Evolutionary conservation across 2,113 vertebrate genomes (phyloP).

Genomic region (Mixornis gularis): DNA sequence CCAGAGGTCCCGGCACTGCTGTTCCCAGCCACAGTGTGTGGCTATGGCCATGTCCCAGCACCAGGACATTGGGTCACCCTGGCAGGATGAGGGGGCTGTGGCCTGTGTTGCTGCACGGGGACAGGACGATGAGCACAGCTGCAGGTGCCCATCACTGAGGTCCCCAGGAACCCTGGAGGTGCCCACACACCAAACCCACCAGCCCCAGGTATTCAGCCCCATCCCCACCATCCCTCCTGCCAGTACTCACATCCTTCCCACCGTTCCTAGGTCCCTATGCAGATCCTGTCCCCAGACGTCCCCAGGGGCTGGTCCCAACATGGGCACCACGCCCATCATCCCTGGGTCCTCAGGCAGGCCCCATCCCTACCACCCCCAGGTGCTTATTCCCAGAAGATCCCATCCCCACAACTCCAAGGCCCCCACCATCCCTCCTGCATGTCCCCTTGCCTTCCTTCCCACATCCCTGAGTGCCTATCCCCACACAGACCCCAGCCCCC

Average conservation of each 20-base stretch:
- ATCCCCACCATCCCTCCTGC: no score
- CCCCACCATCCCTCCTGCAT: background rate
- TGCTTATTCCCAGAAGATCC: background rate
- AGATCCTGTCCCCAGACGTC: fast-evolving
- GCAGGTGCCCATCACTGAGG: background rate
- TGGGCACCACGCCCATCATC: background rate
- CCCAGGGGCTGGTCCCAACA: background rate
- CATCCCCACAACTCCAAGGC: fast-evolving
- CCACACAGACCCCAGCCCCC: background rate
- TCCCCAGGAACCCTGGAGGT: background rate
- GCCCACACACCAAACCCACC: background rate
- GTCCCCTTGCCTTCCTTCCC: background rate
- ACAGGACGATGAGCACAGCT: fast-evolving
- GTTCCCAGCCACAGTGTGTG: background rate
- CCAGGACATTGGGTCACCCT: background rate
- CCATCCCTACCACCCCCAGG: background rate
- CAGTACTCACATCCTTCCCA: background rate
- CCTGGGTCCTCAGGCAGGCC: background rate
- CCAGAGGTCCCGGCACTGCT: background rate
- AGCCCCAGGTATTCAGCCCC: no score
- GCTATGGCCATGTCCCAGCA: background rate
- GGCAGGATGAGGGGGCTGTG: fast-evolving
- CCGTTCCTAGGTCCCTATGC: fast-evolving
- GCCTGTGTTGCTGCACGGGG: fast-evolving
- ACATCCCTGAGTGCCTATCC: background rate